Percentiles rank a stretch among this genome's conserved stretches.
Conservation (phyloP, 2,888 invertebrate genomes). For the Sabellastarte sp. region DNA sequence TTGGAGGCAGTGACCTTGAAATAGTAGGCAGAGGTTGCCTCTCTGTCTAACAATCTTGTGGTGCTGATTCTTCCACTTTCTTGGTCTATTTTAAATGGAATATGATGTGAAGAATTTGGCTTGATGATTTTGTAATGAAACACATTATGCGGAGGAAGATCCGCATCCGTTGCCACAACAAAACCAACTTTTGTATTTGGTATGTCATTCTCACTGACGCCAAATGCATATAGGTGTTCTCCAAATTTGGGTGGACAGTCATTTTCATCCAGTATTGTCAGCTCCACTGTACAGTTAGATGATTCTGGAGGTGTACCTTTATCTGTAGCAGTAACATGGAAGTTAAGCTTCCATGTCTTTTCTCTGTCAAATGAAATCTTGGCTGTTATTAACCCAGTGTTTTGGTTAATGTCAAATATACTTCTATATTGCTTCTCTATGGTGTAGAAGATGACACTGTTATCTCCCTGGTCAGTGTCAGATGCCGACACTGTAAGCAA, state of each 20-base stretch:
- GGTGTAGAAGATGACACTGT: constrained; percentile 2
- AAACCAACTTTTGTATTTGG: neutral
- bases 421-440: neutral
- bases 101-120: neutral
- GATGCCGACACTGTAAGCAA: neutral
- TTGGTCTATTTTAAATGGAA: constrained; percentile 4
- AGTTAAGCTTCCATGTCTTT: neutral
- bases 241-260: constrained; percentile 6
- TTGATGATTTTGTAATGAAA: neutral
- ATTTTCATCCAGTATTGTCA: constrained; percentile 3
- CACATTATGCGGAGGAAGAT: constrained; percentile 5
- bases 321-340: neutral
- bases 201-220: constrained; percentile 7
- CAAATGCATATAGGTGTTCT: neutral
- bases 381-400: constrained; percentile 7
- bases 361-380: constrained; percentile 5
- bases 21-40: neutral
- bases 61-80: neutral
- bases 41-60: constrained; percentile 1
- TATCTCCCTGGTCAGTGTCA: constrained; percentile 5
- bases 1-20: neutral
- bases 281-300: neutral
- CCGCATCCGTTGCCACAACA: constrained; percentile 4
- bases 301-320: neutral
- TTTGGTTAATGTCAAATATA: constrained; percentile 3